Base-by-base conservation (phyloP, 1,140 invertebrate species). In the Gryllus bimaculatus region DNA sequence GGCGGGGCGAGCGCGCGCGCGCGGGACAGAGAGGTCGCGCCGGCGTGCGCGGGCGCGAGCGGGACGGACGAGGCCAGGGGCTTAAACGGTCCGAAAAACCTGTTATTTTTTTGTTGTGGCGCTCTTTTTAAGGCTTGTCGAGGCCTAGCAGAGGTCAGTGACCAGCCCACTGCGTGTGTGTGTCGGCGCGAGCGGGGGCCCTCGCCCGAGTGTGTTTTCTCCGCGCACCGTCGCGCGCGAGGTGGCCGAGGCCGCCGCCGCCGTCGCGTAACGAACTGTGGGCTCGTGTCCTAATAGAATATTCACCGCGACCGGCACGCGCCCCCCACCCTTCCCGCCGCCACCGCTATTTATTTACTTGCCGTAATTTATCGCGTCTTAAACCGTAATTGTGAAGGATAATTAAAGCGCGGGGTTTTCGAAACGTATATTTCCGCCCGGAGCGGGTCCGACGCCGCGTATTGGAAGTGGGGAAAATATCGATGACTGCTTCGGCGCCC, bases 31-130 rank as follows among this genome's bases (percentile, higher is more conserved):
- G 54, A 18, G 54, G 2, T 1, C 10, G 54, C 10, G 18, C 2
- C 54, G 54, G 18, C 54, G 54, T 7, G 54, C 18, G 26, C 26
- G 5, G 26, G 26, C 54, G 10, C 54, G 54, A 66, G 18, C 10
- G 54, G 10, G 54, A 18, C 10, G 10, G 54, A 10, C 54, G 54
- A 10, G 18, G 54, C 54, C 54, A 18, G 10, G 10, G 54, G 54
- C 54, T 66, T 66, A 66, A 66, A 66, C 54, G 54, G 54, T 66
- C 54, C 54, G 54, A 66, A 66, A 66, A 66, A 66, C 54, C 54
- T 66, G 54, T 66, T 66, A 66, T 66, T 66, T 66, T 66, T 66
- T 66, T 66, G 54, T 66, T 66, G 54, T 66, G 18, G 54, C 54
- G 54, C 54, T 66, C 54, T 66, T 66, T 66, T 66, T 66, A 66